These are phyloP conservation scores for Chydorus sphaericus DNA, from an alignment of 2,888 invertebrate species.

Conservation along the genomic window DNA sequence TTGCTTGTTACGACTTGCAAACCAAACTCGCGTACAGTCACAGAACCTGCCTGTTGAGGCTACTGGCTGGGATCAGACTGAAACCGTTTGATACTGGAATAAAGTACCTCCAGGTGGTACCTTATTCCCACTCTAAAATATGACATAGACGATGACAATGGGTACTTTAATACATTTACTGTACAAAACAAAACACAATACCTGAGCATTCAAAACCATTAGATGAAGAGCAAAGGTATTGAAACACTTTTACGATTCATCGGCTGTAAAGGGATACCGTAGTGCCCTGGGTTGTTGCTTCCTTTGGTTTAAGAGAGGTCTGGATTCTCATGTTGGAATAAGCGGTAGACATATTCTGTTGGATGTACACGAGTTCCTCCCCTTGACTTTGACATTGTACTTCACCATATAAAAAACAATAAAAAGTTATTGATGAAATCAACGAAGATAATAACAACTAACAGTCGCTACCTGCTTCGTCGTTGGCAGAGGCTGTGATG, in stretches of 20 bases:
- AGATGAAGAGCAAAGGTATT: constrained; percentile 17
- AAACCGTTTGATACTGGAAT: constrained; percentile 1
- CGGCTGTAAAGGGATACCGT: constrained; percentile 23
- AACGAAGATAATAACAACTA: no score
- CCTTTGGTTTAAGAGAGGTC: constrained; percentile 16
- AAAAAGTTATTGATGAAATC: no score
- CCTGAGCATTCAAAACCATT: no score
- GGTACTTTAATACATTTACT: no score
- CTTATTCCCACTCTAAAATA: no score
- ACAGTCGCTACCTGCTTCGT: no score
- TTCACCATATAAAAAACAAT: no score
- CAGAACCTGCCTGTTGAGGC: no score
- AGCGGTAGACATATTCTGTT: constrained; percentile 16
- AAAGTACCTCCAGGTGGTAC: no score
- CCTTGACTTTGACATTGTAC: not conserved
- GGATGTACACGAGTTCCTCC: not conserved
- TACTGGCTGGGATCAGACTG: not conserved
- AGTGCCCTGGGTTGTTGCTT: constrained; percentile 12
- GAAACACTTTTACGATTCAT: constrained; percentile 18
- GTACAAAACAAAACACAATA: no score
- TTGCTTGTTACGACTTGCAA: not conserved
- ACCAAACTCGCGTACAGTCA: no score
- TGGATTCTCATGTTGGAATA: constrained; percentile 22
- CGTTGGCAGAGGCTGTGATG: not conserved
- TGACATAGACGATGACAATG: no score